Conservation (phyloP, 2,888 invertebrate species). For the Osedax frankpressi region DNA sequence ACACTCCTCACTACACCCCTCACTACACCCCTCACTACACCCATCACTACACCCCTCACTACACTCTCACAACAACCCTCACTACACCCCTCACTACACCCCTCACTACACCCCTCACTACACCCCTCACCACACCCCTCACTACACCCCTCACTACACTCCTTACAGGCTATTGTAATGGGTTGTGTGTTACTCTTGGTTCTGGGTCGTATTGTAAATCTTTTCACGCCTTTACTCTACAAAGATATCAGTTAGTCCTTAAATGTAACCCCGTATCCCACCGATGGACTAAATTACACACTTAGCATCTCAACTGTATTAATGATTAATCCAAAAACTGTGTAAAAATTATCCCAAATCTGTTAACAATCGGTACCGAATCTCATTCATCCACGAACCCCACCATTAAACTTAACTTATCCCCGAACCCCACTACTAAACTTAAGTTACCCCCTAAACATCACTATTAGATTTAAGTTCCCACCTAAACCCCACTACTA, state of each 20-base stretch:
- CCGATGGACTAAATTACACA: no score
- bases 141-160: background rate
- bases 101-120: background rate
- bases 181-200: constrained; percentile 65
- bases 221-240: constrained; percentile 82
- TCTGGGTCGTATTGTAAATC: constrained; percentile 70
- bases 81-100: background rate
- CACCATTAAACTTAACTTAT: no score
- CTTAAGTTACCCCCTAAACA: no score
- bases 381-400: no score
- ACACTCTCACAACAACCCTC: background rate
- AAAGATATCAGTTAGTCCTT: constrained; percentile 67
- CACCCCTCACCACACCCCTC: constrained; percentile 37
- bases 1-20: background rate
- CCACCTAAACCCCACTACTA: no score
- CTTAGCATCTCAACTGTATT: no score
- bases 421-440: no score
- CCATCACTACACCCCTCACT: background rate
- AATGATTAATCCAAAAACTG: no score
- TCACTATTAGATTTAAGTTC: no score
- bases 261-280: no score
- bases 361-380: no score
- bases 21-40: background rate
- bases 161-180: constrained; percentile 51
- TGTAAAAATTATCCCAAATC: no score